Evolutionary conservation across 2,888 invertebrate genomes (phyloP).

Genomic region (Ctenicera cuprea): DNA sequence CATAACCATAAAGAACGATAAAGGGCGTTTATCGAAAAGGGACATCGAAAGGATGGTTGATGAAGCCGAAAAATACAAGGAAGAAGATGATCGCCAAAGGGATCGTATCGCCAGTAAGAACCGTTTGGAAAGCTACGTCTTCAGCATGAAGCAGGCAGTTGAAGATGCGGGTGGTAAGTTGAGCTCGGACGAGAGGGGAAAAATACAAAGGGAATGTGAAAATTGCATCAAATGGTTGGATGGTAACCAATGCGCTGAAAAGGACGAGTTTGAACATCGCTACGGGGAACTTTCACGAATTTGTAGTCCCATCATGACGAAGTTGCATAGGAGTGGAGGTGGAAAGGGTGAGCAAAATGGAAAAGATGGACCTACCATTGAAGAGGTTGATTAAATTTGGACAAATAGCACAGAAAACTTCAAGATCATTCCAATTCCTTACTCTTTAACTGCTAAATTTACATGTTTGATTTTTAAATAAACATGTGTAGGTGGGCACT

Average conservation of each 20-base stretch:
- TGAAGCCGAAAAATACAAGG: conserved; percentile 84
- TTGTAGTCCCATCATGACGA: conserved; percentile 77
- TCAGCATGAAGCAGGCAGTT: conserved; percentile 81
- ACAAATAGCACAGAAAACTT: background rate
- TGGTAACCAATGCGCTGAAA: conserved; percentile 78
- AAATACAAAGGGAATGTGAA: conserved; percentile 74
- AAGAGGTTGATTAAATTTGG: conserved; percentile 68
- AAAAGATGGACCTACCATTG: conserved; percentile 68
- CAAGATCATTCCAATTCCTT: conserved; percentile 10
- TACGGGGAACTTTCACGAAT: conserved; percentile 77
- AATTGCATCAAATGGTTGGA: conserved; percentile 84
- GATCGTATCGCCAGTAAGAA: conserved; percentile 83
- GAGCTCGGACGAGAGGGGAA: conserved; percentile 72
- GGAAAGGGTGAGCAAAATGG: conserved; percentile 59
- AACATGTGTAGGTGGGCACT: conserved; percentile 23
- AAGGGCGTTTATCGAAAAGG: conserved; percentile 85
- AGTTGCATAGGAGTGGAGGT: conserved; percentile 69
- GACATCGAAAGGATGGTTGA: conserved; percentile 89
- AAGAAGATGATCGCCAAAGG: conserved; percentile 82
- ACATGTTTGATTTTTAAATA: background rate
- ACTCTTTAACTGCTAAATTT: conserved; percentile 14
- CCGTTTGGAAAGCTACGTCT: conserved; percentile 82
- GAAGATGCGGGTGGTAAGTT: conserved; percentile 81
- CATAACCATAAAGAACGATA: conserved; percentile 90
- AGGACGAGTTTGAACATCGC: conserved; percentile 79